Evolutionary conservation across 2,797 vertebrate species (phyloP).

Genomic region (Erpetoichthys calabaricus): DNA sequence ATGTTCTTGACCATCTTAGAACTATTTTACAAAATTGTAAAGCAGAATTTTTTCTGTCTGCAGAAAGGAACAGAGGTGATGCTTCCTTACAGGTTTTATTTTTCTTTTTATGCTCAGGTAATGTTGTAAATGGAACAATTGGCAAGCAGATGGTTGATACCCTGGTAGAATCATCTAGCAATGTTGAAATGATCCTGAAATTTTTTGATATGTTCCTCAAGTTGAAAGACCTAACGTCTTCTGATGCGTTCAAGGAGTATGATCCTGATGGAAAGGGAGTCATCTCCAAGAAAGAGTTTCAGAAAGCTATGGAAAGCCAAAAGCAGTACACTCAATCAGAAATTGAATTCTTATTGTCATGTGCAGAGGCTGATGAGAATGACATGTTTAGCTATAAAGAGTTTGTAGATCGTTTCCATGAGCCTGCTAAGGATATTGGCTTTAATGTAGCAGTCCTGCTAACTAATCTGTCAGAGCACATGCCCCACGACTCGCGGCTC

Average conservation of each 20-base stretch:
- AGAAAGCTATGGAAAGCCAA: conserved; percentile 97
- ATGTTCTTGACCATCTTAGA: too few relatives aligned
- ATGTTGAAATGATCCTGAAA: conserved; percentile 97
- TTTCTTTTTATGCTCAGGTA: conserved; percentile 51
- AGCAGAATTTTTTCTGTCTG: too few relatives aligned
- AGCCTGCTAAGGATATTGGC: conserved; percentile 95
- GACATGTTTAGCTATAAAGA: conserved; percentile 93
- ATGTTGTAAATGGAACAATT: conserved; percentile 95
- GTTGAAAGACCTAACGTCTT: conserved; percentile 89
- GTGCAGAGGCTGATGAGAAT: conserved; percentile 88
- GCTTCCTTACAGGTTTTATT: not conserved
- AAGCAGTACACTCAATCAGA: conserved; percentile 91
- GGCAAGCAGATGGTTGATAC: conserved; percentile 99
- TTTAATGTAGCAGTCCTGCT: conserved; percentile 90
- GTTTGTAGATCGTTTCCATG: conserved; percentile 89
- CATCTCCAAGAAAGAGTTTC: conserved; percentile 95
- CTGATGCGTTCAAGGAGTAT: conserved; percentile 86
- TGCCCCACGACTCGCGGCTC: conserved; percentile 86
- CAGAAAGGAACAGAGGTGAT: too few relatives aligned
- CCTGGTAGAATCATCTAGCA: conserved; percentile 90
- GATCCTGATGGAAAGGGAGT: conserved; percentile 86
- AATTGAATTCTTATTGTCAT: conserved; percentile 91
- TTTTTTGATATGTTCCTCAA: conserved; percentile 99
- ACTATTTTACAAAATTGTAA: too few relatives aligned
- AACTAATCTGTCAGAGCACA: conserved; percentile 92